These are phyloP conservation scores for Antechinus stuartii DNA, from an alignment of 2,113 vertebrate species.

Conservation along the genomic window DNA sequence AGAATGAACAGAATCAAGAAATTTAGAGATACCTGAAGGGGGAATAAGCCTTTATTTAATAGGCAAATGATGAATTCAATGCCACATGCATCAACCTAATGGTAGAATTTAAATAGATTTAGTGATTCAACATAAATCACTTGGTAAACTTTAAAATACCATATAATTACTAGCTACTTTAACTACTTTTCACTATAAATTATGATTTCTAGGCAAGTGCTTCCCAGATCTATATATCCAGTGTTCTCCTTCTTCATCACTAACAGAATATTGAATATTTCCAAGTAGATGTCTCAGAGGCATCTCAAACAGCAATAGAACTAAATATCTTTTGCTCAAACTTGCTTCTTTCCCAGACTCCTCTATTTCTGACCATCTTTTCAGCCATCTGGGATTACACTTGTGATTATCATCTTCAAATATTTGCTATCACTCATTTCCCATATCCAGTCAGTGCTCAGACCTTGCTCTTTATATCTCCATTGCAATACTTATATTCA, in stretches of 20 bases:
- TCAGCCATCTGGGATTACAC: not conserved
- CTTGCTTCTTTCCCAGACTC: not conserved
- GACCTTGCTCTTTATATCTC: not conserved
- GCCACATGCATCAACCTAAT: not conserved
- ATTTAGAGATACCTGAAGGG: not conserved
- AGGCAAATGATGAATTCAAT: not conserved
- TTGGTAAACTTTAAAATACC: not conserved
- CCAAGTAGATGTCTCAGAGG: not conserved
- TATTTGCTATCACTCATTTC: not conserved
- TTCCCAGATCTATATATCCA: not conserved
- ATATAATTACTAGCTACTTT: not conserved
- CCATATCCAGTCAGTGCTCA: not conserved
- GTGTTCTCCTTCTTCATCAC: not conserved
- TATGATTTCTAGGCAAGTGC: not conserved
- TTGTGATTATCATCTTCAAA: not conserved
- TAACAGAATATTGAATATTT: not conserved
- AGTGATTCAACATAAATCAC: not conserved
- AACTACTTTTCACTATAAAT: not conserved
- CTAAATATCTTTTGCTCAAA: not conserved
- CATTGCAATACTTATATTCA: not conserved
- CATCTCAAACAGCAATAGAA: not conserved
- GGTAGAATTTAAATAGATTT: not conserved
- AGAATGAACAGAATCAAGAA: not conserved
- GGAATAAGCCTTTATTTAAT: not conserved
- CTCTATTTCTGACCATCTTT: not conserved